A percentile compares a stretch with the other conserved stretches of the same genome.
phyloP scores from a whole-genome alignment of 1,140 invertebrate genomes.

The Paracyclopina nana region DNA sequence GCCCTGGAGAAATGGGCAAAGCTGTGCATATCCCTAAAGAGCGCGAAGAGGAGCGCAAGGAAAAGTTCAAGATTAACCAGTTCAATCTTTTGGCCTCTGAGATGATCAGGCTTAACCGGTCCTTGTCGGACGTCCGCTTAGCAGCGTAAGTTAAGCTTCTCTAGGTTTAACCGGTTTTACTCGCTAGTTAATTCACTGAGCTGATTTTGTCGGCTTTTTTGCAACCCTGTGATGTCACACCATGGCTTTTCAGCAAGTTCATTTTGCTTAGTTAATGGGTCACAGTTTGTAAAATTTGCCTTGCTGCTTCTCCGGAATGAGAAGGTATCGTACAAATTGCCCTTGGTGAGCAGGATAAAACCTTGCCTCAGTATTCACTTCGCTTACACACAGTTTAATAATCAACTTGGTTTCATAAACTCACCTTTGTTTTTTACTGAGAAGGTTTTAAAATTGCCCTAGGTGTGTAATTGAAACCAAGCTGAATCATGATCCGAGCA shows the following conservation, averaged over 20 bases:
- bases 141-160: slow-evolving; percentile 38
- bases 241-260: neutral
- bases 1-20: slow-evolving; percentile 69
- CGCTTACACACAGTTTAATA: too few relatives aligned
- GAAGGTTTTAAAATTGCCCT: too few relatives aligned
- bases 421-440: too few relatives aligned
- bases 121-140: slow-evolving; percentile 78
- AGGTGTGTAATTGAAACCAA: too few relatives aligned
- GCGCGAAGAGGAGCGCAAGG: slow-evolving; percentile 65
- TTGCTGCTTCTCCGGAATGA: too few relatives aligned
- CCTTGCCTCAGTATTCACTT: too few relatives aligned
- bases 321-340: too few relatives aligned
- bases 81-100: slow-evolving; percentile 96
- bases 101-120: slow-evolving; percentile 88
- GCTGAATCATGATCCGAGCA: too few relatives aligned
- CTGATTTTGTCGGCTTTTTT: neutral
- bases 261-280: neutral
- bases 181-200: neutral
- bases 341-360: too few relatives aligned
- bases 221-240: neutral
- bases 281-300: too few relatives aligned
- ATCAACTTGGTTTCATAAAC: too few relatives aligned
- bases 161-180: neutral
- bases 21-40: slow-evolving; percentile 64
- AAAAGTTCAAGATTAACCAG: slow-evolving; percentile 92